Evolutionary conservation across 2,113 vertebrate genomes (phyloP).

Genomic region (Plecturocebus donacophilus): DNA sequence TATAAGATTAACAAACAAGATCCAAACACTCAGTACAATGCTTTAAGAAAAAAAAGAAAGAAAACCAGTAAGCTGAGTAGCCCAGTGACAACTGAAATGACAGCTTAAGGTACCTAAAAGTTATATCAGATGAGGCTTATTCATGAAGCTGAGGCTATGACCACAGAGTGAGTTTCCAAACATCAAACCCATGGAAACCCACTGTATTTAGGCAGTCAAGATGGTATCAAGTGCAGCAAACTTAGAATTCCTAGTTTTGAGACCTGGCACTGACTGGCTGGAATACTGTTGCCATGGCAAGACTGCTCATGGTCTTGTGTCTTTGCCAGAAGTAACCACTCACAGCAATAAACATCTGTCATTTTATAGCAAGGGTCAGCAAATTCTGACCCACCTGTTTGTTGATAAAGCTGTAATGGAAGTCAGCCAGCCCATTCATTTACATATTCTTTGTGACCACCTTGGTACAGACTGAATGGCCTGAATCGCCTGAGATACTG

Average conservation of each 20-base stretch:
- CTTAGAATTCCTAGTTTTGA: not conserved
- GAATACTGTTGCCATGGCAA: not conserved
- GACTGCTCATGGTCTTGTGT: fast-evolving
- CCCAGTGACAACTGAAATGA: not conserved
- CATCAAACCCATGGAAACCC: not conserved
- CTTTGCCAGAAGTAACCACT: not conserved
- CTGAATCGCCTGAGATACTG: too few relatives aligned
- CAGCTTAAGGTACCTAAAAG: not conserved
- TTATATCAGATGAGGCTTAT: fast-evolving
- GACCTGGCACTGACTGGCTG: not conserved
- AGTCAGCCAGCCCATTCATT: not conserved
- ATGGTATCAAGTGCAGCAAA: fast-evolving
- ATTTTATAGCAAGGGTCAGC: too few relatives aligned
- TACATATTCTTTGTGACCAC: fast-evolving
- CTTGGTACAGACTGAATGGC: not conserved
- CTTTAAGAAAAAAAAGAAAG: too few relatives aligned
- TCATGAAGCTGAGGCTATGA: not conserved
- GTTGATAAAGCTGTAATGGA: too few relatives aligned
- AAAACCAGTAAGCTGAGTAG: not conserved
- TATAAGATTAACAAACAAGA: constrained; percentile 76
- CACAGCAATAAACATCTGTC: not conserved
- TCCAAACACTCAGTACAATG: not conserved
- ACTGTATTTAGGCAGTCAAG: not conserved
- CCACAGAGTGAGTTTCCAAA: not conserved
- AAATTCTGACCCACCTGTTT: not conserved